Evolutionary conservation across 2,797 vertebrate genomes (phyloP).

Genomic region (Chanos chanos): DNA sequence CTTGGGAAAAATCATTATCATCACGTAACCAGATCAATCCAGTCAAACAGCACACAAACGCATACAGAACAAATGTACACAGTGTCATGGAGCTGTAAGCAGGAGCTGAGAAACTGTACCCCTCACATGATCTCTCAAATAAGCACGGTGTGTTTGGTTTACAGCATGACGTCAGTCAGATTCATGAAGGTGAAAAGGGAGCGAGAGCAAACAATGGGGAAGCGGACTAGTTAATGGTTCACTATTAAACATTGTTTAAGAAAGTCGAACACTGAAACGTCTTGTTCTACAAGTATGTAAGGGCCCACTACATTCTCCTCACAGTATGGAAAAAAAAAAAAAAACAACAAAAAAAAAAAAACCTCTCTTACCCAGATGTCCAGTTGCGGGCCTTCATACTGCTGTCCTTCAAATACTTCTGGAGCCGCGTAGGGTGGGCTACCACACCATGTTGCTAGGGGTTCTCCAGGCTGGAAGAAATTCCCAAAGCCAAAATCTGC

Average conservation of each 20-base stretch:
- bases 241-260: constrained; percentile 8
- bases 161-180: constrained; percentile 28
- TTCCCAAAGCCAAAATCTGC: constrained; percentile 98
- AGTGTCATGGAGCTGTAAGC: constrained; percentile 20
- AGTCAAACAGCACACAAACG: not conserved
- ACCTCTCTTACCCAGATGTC: constrained; percentile 98
- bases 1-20: not conserved
- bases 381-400: constrained; percentile 97
- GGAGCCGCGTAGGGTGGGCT: constrained; percentile 97
- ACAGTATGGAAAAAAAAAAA: too few species aligned
- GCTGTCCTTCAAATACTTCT: constrained; percentile 96
- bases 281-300: not conserved
- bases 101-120: not conserved
- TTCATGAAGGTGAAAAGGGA: constrained; percentile 31
- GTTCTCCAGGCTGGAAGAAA: constrained; percentile 93
- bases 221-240: constrained; percentile 34
- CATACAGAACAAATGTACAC: constrained; percentile 25
- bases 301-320: too few species aligned
- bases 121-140: constrained; percentile 21
- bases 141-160: constrained; percentile 30
- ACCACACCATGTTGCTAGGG: constrained; percentile 94
- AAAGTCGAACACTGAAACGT: not conserved
- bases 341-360: too few species aligned
- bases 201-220: constrained; percentile 32
- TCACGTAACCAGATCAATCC: not conserved